Conservation (phyloP, 2,113 vertebrate genomes). For the Sceloporus tristichus region DNA sequence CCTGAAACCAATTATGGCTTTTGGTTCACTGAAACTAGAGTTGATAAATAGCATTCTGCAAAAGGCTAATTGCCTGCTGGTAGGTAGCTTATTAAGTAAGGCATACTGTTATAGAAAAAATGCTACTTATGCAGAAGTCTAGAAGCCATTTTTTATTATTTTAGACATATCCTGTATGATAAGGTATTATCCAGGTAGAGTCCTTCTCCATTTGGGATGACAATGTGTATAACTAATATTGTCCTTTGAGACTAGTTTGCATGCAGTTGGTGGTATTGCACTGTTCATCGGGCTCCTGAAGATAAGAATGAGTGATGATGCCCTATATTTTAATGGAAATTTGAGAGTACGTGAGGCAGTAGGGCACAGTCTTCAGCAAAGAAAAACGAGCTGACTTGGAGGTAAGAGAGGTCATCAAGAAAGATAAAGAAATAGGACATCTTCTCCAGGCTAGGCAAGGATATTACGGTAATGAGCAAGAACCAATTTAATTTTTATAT, state of each 20-base stretch:
- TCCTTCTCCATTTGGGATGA: constrained; percentile 62
- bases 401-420: constrained; percentile 80
- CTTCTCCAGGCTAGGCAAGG: constrained; percentile 68
- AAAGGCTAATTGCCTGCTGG: constrained; percentile 76
- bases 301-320: constrained; percentile 86
- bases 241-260: constrained; percentile 74
- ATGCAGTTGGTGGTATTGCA: constrained; percentile 70
- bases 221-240: constrained; percentile 70
- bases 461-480: constrained; percentile 80
- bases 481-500: constrained; percentile 82
- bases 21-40: constrained; percentile 68
- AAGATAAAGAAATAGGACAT: constrained; percentile 81
- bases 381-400: constrained; percentile 84
- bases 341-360: constrained; percentile 71
- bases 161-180: constrained; percentile 48
- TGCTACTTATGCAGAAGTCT: constrained; percentile 51
- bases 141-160: constrained; percentile 60
- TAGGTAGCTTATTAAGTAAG: constrained; percentile 79
- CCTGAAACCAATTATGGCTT: constrained; percentile 58
- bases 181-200: constrained; percentile 67
- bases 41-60: constrained; percentile 76
- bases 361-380: constrained; percentile 80
- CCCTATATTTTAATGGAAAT: constrained; percentile 86
- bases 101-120: constrained; percentile 64
- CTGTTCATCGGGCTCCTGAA: constrained; percentile 77